These are phyloP conservation scores for Brachyalestes nurse DNA, from an alignment of 2,797 vertebrate genomes.

Conservation along the genomic window DNA sequence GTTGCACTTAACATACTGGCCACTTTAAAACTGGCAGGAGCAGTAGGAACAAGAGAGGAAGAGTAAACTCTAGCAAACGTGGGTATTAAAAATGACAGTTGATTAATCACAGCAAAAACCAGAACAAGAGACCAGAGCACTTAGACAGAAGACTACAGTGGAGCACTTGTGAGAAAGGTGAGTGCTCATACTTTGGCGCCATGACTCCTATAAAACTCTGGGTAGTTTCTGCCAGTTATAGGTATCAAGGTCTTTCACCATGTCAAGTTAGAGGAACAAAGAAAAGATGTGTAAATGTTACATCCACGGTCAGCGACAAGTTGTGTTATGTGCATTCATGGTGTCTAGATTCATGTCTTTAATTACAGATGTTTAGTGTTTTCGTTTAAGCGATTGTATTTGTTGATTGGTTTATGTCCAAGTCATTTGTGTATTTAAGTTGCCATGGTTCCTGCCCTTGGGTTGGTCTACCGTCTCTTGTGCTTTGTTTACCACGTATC, in stretches of 20 bases:
- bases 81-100: slow-evolving; percentile 69
- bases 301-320: too few species aligned
- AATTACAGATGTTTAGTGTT: too few species aligned
- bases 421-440: too few species aligned
- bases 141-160: slow-evolving; percentile 58
- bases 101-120: slow-evolving; percentile 79
- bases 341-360: too few species aligned
- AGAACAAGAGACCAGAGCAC: slow-evolving; percentile 64
- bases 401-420: too few species aligned
- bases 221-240: slow-evolving; percentile 57
- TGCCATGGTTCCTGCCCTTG: too few species aligned
- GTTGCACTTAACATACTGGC: slow-evolving; percentile 65
- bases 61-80: slow-evolving; percentile 68
- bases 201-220: slow-evolving; percentile 69
- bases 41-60: slow-evolving; percentile 46
- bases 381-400: too few species aligned
- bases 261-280: slow-evolving; percentile 39
- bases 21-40: slow-evolving; percentile 76
- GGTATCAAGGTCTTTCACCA: slow-evolving; percentile 55
- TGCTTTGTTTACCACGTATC: too few species aligned
- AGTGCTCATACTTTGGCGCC: slow-evolving; percentile 70
- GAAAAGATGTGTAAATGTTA: slow-evolving; percentile 6
- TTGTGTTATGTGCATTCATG: too few species aligned
- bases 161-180: slow-evolving; percentile 60
- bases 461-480: too few species aligned